These are phyloP conservation scores for Podarcis siculus DNA, from an alignment of 2,797 vertebrate genomes.

Conservation along the genomic window DNA sequence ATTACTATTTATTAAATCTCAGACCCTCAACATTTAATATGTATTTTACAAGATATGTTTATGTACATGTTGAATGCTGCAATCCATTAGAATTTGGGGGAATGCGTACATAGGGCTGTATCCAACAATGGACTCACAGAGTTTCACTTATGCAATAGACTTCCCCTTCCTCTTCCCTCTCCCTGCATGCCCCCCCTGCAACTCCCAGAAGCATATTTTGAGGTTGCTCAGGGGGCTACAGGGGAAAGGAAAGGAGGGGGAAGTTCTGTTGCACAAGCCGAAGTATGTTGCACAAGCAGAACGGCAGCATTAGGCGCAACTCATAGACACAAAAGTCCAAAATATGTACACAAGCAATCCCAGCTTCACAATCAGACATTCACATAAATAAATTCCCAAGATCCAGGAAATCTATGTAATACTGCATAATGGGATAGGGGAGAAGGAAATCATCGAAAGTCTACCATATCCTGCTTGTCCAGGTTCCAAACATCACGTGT, in stretches of 20 bases:
- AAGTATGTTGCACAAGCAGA: too few species aligned
- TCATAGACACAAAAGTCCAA: background rate
- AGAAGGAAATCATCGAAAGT: background rate
- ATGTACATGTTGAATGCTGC: background rate
- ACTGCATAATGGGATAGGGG: background rate
- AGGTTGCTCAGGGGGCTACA: too few species aligned
- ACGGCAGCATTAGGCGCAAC: too few species aligned
- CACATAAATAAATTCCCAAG: background rate
- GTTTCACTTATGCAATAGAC: too few species aligned
- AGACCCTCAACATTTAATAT: too few species aligned
- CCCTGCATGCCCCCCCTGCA: too few species aligned
- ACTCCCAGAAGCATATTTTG: too few species aligned
- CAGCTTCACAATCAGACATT: background rate
- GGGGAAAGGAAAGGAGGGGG: too few species aligned
- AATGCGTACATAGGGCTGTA: background rate
- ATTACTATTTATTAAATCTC: background rate
- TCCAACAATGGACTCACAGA: background rate
- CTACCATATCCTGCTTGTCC: too few species aligned
- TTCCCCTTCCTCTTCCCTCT: too few species aligned
- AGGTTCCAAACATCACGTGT: background rate
- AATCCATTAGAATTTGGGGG: background rate
- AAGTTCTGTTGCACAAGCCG: too few species aligned
- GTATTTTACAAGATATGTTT: background rate
- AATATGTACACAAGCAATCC: background rate
- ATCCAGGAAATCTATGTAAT: background rate